Evolutionary conservation across 2,113 vertebrate species (phyloP), one percentile per base, ranked within the genome.

Genomic region (Litocranius walleri): DNA sequence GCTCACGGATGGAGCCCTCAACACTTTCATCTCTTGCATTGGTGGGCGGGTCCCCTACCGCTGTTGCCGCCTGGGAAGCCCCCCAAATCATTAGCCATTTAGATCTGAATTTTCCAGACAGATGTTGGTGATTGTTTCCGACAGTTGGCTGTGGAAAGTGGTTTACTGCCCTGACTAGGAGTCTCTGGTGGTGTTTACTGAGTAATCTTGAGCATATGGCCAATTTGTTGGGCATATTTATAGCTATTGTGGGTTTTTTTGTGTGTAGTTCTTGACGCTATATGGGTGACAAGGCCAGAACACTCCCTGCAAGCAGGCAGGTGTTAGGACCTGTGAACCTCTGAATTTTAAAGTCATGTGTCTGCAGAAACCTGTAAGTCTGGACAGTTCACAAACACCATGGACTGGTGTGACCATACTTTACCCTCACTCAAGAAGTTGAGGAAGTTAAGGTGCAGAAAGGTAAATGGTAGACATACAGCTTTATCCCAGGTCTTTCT

Each of bases 1-100:
- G 67, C n/a, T n/a, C n/a, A 74, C 10, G n/a, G n/a, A 23, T 71
- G n/a, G n/a, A 71, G 40, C 19, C 62, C 16, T 11, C 67, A 74
- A 40, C 0, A 1, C 19, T 40, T 40, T 25, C 5, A 74, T 74
- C 36, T 40, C 36, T 21, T 74, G 36, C n/a, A 74, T 23, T 74
- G 19, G 19, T 13, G 21, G 5, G 67, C 0, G 0, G 67, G 67
- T 74, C 36, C 19, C 23, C n/a, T 40, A 40, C 21, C 0, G 1
- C 36, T 23, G 6, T 11, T 19, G 36, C 67, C 67, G 2, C 36
- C 67, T 40, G 21, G 36, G 36, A 74, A 74, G 67, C 67, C 21
- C 36, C 67, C n/a, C n/a, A 48, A 62, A 40, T n/a, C 43, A 45
- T 48, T 95, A 40, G 64, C 36, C 36, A 33, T n/a, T 89, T 83